Evolutionary conservation across 2,113 vertebrate genomes (phyloP).

Genomic region (Callorhinus ursinus): DNA sequence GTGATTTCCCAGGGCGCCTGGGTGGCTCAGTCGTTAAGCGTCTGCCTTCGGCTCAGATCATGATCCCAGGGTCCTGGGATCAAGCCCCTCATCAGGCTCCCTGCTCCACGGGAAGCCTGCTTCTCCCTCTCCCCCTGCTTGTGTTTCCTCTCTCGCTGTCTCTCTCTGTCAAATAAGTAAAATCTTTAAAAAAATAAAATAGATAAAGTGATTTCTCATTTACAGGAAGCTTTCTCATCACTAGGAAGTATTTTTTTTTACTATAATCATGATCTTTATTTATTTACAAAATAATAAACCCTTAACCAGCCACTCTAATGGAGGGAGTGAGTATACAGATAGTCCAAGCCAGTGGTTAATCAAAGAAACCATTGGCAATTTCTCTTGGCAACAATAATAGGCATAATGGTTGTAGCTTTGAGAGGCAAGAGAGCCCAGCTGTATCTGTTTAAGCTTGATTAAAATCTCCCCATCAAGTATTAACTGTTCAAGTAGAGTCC

Average conservation of each 20-base stretch:
- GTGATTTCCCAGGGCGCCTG: not conserved
- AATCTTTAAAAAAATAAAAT: too few relatives aligned
- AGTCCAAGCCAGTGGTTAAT: not conserved
- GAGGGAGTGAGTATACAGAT: not conserved
- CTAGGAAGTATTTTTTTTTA: not conserved
- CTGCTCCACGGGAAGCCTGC: too few relatives aligned
- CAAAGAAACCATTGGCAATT: not conserved
- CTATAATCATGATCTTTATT: not conserved
- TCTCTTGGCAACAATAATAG: not conserved
- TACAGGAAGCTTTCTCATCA: not conserved
- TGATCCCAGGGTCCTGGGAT: too few relatives aligned
- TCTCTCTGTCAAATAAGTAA: too few relatives aligned
- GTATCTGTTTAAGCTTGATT: constrained; percentile 44
- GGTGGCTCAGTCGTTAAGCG: too few relatives aligned
- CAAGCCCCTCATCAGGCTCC: too few relatives aligned
- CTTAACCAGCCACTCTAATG: not conserved
- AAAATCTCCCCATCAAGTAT: not conserved
- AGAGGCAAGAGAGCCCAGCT: constrained; percentile 25
- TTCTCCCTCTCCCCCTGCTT: too few relatives aligned
- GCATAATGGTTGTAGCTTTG: not conserved
- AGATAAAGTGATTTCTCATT: not conserved
- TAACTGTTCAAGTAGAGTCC: not conserved
- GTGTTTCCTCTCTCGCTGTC: too few relatives aligned
- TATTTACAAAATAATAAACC: constrained; percentile 9
- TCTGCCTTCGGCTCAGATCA: too few relatives aligned